Percentiles rank a stretch among this genome's conserved stretches.
These are phyloP conservation scores for Zosterops lateralis DNA, from an alignment of 2,113 vertebrate genomes.

Conservation along the genomic window DNA sequence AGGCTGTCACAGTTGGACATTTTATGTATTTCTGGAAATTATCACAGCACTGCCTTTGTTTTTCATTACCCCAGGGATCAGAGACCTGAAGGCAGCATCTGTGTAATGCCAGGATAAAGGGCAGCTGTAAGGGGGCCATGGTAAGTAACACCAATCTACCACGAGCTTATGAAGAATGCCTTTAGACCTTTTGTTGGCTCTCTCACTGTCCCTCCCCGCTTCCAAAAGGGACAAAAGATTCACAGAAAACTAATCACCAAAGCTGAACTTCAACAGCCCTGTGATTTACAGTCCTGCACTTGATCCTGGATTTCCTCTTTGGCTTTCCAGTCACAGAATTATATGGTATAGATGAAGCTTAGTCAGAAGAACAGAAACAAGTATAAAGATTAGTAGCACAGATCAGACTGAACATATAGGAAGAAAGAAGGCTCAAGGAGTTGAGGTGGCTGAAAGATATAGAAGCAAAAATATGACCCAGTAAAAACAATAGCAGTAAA, in stretches of 20 bases:
- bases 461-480: background rate
- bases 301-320: background rate
- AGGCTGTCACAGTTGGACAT: accelerated
- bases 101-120: background rate
- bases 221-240: background rate
- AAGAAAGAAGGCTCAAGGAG: background rate
- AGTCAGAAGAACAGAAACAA: background rate
- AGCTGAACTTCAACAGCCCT: background rate
- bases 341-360: background rate
- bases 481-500: background rate
- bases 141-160: background rate
- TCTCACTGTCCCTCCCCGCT: background rate
- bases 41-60: background rate
- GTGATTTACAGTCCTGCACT: background rate
- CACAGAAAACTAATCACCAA: background rate
- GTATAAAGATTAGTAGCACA: background rate
- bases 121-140: background rate
- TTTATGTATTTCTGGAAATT: background rate
- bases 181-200: background rate
- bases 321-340: background rate
- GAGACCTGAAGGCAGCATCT: background rate
- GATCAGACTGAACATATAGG: background rate
- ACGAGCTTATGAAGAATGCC: background rate
- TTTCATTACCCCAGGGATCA: background rate
- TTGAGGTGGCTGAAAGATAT: background rate